These are phyloP conservation scores for Anastatus disparis DNA, from an alignment of 1,140 invertebrate species.

Conservation along the genomic window DNA sequence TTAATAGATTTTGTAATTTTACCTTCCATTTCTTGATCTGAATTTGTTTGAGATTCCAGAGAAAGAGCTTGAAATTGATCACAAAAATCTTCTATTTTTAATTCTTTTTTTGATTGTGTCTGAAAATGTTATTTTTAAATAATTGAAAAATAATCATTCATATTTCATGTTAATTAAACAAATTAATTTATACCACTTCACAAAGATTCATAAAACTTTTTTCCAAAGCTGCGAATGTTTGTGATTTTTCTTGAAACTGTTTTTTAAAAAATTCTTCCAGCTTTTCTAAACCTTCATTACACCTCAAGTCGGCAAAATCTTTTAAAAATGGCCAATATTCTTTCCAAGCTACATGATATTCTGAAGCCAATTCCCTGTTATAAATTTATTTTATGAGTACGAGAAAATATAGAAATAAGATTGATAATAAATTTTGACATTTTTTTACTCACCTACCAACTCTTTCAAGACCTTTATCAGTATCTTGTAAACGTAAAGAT, in stretches of 20 bases:
- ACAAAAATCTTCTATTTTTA: conserved; percentile 20
- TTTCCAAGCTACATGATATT: conserved; percentile 83
- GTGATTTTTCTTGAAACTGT: conserved; percentile 49
- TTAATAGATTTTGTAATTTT: conserved; percentile 8
- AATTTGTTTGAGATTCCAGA: background rate
- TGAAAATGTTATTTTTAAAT: no score
- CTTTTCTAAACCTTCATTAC: conserved; percentile 74
- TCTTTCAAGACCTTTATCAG: conserved; percentile 85
- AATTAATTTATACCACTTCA: conserved; percentile 14
- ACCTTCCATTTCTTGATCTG: conserved; percentile 43
- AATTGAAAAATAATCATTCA: background rate
- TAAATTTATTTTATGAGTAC: conserved; percentile 37
- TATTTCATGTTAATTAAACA: background rate
- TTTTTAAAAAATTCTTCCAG: conserved; percentile 80
- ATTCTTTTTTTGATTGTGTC: background rate
- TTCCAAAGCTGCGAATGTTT: background rate
- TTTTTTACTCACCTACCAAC: conserved; percentile 74
- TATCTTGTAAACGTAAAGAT: conserved; percentile 76
- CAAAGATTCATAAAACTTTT: conserved; percentile 21
- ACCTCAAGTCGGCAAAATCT: conserved; percentile 79
- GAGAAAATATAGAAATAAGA: background rate
- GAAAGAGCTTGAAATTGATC: conserved; percentile 29
- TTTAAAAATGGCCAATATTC: conserved; percentile 92
- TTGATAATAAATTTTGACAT: background rate
- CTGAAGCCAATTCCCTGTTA: conserved; percentile 77